These are phyloP conservation scores for Cryptophagus acutangulus DNA, from an alignment of 2,888 invertebrate species.

Conservation along the genomic window DNA sequence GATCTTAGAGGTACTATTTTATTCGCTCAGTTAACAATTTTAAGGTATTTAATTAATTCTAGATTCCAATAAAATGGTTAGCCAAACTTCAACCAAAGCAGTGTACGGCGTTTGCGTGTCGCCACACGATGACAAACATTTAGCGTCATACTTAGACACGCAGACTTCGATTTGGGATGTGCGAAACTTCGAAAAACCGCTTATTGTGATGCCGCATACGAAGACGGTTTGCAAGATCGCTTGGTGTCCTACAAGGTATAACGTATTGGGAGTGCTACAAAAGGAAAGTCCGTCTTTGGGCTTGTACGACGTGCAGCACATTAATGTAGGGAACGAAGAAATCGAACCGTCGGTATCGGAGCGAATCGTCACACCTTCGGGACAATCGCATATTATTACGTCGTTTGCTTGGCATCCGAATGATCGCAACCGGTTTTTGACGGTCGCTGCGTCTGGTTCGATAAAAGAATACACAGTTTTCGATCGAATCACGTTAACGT, in stretches of 20 bases:
- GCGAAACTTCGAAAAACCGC: constrained; percentile 78
- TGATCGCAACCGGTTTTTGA: constrained; percentile 71
- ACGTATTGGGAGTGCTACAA: constrained; percentile 75
- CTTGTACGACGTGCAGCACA: constrained; percentile 81
- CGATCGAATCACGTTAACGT: constrained; percentile 76
- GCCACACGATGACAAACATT: constrained; percentile 68
- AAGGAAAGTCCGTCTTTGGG: constrained; percentile 72
- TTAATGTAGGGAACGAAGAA: constrained; percentile 61
- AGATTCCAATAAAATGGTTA: constrained; percentile 70
- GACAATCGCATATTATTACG: constrained; percentile 53
- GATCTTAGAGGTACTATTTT: constrained; percentile 81
- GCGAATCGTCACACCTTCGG: constrained; percentile 55
- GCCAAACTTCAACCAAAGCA: constrained; percentile 69
- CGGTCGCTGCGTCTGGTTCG: constrained; percentile 57
- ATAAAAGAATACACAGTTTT: constrained; percentile 72
- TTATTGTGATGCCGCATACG: constrained; percentile 64
- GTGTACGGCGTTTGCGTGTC: constrained; percentile 80
- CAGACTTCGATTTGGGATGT: constrained; percentile 85
- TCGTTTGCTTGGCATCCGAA: constrained; percentile 86
- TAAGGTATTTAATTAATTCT: too few relatives aligned
- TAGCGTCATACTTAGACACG: constrained; percentile 80
- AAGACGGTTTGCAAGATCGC: constrained; percentile 69
- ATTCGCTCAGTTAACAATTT: too few relatives aligned
- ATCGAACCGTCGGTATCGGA: constrained; percentile 74
- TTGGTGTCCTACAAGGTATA: constrained; percentile 87